phyloP scores from a whole-genome alignment of 1,140 invertebrate species.

The Bombus soroeensis region DNA sequence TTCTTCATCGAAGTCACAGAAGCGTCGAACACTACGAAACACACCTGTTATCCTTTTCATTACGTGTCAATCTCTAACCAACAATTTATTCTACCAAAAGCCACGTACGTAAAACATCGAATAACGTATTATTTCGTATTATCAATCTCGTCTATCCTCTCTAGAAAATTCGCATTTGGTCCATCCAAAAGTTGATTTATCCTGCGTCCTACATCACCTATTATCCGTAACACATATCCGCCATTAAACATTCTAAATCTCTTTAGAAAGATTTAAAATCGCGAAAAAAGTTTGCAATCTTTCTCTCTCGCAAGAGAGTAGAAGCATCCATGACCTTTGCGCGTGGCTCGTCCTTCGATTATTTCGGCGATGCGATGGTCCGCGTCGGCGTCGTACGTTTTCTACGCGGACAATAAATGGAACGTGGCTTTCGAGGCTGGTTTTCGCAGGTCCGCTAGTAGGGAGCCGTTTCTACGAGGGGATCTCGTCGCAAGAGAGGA shows the following conservation, averaged over 20 bases:
- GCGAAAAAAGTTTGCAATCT: neutral
- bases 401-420: conserved; percentile 72
- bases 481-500: neutral
- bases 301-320: neutral
- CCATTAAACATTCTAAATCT: neutral
- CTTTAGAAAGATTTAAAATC: too few relatives aligned
- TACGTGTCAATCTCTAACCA: neutral
- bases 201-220: neutral
- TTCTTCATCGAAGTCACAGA: too few relatives aligned
- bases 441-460: conserved; percentile 78
- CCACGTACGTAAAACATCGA: neutral
- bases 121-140: neutral
- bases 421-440: conserved; percentile 68
- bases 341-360: conserved; percentile 37
- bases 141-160: neutral
- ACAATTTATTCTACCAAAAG: neutral
- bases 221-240: neutral
- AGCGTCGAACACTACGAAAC: too few relatives aligned
- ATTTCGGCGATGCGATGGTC: conserved; percentile 35
- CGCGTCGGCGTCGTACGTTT: conserved; percentile 60
- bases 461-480: conserved; percentile 4
- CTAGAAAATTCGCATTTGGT: neutral
- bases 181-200: neutral
- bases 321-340: conserved; percentile 44
- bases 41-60: too few relatives aligned